These are phyloP conservation scores for Paguma larvata DNA, from an alignment of 2,797 vertebrate species.

Conservation along the genomic window DNA sequence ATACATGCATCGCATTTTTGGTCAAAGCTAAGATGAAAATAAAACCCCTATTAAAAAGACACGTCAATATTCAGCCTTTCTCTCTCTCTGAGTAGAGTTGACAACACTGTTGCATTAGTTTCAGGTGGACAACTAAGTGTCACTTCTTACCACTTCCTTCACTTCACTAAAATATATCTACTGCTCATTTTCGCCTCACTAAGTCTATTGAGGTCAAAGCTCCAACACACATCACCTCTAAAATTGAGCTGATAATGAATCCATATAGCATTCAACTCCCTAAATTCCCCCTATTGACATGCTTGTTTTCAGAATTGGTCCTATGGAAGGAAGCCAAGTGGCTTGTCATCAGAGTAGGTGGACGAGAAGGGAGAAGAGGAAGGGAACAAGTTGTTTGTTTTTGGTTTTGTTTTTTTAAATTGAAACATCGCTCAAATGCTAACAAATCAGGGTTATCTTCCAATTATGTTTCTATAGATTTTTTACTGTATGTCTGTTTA, in stretches of 20 bases:
- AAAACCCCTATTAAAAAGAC: not conserved
- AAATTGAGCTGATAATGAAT: not conserved
- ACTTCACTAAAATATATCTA: not conserved
- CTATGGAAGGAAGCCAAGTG: not conserved
- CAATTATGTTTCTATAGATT: not conserved
- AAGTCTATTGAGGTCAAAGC: not conserved
- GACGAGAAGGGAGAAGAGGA: not conserved
- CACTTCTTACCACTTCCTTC: not conserved
- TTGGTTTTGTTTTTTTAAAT: not conserved
- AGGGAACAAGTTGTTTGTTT: not conserved
- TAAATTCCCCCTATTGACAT: not conserved
- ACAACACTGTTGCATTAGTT: not conserved
- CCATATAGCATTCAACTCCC: not conserved
- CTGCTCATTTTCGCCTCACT: not conserved
- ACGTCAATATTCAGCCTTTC: not conserved
- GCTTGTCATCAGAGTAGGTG: not conserved
- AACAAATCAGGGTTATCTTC: not conserved
- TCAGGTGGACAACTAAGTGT: not conserved
- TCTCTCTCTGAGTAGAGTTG: not conserved
- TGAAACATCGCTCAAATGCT: not conserved
- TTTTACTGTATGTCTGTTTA: not conserved
- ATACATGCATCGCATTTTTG: not conserved
- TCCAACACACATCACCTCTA: too few relatives aligned
- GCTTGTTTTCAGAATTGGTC: not conserved
- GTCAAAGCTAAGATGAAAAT: not conserved